These are phyloP conservation scores for Trinorchestia longiramus DNA, from an alignment of 1,140 invertebrate species.

Conservation along the genomic window DNA sequence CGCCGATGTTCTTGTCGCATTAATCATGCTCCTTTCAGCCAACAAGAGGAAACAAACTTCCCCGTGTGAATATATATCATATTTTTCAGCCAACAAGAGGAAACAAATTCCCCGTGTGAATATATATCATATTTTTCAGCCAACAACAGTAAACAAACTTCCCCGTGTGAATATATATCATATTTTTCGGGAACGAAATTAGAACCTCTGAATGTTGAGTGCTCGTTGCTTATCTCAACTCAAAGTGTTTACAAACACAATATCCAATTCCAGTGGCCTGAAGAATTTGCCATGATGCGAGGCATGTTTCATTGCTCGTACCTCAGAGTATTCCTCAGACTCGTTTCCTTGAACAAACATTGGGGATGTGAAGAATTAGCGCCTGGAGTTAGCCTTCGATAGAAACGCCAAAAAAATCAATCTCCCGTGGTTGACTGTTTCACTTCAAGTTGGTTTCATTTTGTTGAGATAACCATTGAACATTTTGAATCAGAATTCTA, in stretches of 20 bases:
- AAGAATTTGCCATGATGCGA: not conserved
- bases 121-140: not conserved
- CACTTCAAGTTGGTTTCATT: not conserved
- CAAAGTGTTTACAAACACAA: not conserved
- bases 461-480: not conserved
- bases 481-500: no score
- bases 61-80: not conserved
- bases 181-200: not conserved
- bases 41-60: not conserved
- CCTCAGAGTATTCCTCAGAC: not conserved
- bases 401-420: not conserved
- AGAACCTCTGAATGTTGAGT: not conserved
- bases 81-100: no score
- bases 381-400: not conserved
- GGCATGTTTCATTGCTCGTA: not conserved
- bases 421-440: not conserved
- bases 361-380: not conserved
- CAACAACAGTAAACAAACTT: no score
- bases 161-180: not conserved
- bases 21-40: not conserved
- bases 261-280: not conserved
- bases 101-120: not conserved
- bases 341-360: not conserved
- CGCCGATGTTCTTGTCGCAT: slow-evolving; percentile 7
- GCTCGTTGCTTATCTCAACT: not conserved